Base-by-base conservation (phyloP, 2,113 vertebrate species). In the Cryptotis parvus region DNA sequence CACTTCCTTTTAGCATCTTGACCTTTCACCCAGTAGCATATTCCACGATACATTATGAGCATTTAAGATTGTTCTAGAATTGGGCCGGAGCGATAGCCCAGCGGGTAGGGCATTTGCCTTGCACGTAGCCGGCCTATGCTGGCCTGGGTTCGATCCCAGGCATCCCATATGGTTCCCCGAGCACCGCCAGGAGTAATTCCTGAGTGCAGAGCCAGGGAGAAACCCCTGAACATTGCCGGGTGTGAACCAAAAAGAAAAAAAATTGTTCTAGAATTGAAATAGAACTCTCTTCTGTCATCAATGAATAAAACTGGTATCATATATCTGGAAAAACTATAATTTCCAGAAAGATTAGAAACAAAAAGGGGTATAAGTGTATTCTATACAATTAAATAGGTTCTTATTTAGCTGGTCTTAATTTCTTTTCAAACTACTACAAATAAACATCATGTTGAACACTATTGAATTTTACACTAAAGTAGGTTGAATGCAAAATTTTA, bases 401-500 rank as follows among this genome's bases (percentile, higher is more conserved):
- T 84, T 89, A 92, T 61, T 89, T 43, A 94, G 65, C 18, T 45
- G 87, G 82, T 35, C 31, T 91, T 84, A 63, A 93, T 96, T 91
- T 49, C 66, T 66, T 93, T 95, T 94, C 70, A 80, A 75, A 43
- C 31, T 55, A 95, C 84, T 65, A 70, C 35, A 85, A 95, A 82
- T 49, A 93, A 95, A 92, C 92, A 9, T 78, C 22, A 20, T 31
- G 63, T 63, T 73, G 33, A 77, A 63, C 49, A 68, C 26, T 66
- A 73, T 29, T 35, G 55, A 66, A 78, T 0, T 41, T 73, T 35
- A 66, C 69, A 78, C 84, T 8, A 27, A 89, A 84, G 55, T 35
- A 9, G 16, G 43, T 70, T 77, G 78, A 91, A 73, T 91, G 35
- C 52, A 16, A 55, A 65, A 16, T 4, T 27, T 16, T 63, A 65